A percentile compares a stretch with the other conserved stretches of the same genome.
These are phyloP conservation scores for Syngnathus scovelli DNA, from an alignment of 2,113 vertebrate genomes.

Conservation along the genomic window DNA sequence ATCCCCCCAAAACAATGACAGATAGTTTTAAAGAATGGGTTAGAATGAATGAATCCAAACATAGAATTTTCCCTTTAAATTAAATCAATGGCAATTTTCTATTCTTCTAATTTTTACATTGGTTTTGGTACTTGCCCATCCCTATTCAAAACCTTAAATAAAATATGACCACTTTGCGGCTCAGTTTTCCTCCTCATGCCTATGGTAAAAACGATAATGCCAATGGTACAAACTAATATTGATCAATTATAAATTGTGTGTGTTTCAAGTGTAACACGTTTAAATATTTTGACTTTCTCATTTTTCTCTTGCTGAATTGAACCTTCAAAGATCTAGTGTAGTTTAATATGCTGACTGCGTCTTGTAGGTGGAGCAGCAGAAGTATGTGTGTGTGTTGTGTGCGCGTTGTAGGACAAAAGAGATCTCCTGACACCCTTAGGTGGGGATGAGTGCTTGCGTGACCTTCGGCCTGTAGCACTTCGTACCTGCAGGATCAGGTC, in stretches of 20 bases:
- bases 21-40: no score
- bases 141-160: no score
- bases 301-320: neutral
- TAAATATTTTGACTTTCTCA: neutral
- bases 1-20: no score
- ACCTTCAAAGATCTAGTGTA: neutral
- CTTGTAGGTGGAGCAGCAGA: slow-evolving; percentile 34
- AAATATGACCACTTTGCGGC: neutral
- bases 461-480: slow-evolving; percentile 29
- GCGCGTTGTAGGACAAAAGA: slow-evolving; percentile 27
- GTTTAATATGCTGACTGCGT: neutral
- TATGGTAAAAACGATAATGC: no score
- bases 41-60: no score
- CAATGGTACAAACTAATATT: neutral
- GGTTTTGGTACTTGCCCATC: no score
- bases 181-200: neutral
- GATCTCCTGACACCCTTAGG: slow-evolving; percentile 23
- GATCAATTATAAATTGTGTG: no score
- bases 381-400: slow-evolving; percentile 13
- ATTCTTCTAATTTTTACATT: no score
- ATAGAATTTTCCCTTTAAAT: no score
- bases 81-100: no score
- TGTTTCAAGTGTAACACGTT: no score
- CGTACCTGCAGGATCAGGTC: slow-evolving; percentile 17
- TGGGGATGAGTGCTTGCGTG: slow-evolving; percentile 33